Base-by-base conservation (phyloP, 2,888 invertebrate genomes). In the Drosophila siamana region DNA sequence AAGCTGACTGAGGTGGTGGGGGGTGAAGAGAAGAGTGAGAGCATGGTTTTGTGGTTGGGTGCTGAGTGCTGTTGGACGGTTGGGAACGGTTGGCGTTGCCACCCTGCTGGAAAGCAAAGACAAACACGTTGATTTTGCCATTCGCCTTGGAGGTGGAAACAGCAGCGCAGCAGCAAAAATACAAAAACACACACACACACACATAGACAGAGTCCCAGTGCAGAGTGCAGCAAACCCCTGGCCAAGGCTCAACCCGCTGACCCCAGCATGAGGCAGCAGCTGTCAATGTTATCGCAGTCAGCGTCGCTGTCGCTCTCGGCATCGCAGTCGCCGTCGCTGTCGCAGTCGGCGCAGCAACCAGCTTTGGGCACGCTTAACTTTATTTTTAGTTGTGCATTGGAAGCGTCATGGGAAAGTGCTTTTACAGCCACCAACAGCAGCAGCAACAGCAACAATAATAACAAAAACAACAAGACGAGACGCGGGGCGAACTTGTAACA, bases 321-420 rank as follows among this genome's bases (percentile, higher is more conserved):
- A 28, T 86, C 84, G 78, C 73, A 46, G 74, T 64, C 51, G 50
- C 28, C 33, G 67, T 63, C 33, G 61, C 11, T 6, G 57, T 43
- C 24, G 69, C 40, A 13, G 67, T 40, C n/a, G 48, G 24, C 19
- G 62, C 48, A 43, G 64, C 52, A 43, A 65, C 48, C 40, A 48
- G 44, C 40, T 60, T 60, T 77, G 84, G 88, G 80, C 88, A 87
- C 71, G 89, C 89, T 81, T 87, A 87, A 85, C 83, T 86, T 86
- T 88, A 89, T 86, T 89, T 86, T 86, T 86, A 89, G 86, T 89
- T 86, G 72, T 86, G 67, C 78, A 83, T 64, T 86, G 86, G 86
- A 86, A 86, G 78, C 72, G 74, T 54, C 80, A 88, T 68, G 74
- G 89, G 77, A 86, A 78, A 86, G 77, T 84, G 75, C 69, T 72